Conservation (phyloP, 2,113 vertebrate genomes). For the Hyaena hyaena region DNA sequence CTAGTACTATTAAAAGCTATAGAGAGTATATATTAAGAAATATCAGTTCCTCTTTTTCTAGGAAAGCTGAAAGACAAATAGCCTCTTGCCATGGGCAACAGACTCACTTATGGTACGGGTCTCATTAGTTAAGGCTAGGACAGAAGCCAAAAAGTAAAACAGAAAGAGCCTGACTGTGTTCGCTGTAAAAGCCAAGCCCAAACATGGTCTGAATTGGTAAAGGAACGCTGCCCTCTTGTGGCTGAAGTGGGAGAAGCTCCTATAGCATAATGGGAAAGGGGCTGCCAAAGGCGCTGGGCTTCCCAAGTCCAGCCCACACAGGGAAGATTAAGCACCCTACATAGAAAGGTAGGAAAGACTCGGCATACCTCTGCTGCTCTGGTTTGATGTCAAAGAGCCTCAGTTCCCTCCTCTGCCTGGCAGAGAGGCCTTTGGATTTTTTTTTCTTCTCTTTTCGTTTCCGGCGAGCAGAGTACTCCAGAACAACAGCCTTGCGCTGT, state of each 20-base stretch:
- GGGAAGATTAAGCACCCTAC: rapidly evolving
- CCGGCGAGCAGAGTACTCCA: conserved; percentile 84
- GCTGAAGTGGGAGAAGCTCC: not conserved
- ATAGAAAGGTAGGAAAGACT: not conserved
- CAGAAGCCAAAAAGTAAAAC: not conserved
- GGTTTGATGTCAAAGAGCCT: conserved; percentile 91
- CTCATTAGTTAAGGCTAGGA: not conserved
- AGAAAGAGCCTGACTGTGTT: not conserved
- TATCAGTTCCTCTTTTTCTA: conserved; percentile 45
- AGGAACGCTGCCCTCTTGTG: conserved; percentile 67
- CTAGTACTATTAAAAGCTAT: conserved; percentile 46
- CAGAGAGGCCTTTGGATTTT: conserved; percentile 88
- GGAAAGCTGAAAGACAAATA: conserved; percentile 29
- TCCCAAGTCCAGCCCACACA: too few relatives aligned
- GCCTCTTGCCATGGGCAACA: conserved; percentile 27
- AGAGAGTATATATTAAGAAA: not conserved
- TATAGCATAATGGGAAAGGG: too few relatives aligned
- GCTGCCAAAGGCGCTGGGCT: rapidly evolving
- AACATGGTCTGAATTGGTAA: not conserved
- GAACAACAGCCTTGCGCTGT: conserved; percentile 89
- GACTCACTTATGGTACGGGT: not conserved
- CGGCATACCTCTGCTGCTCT: conserved; percentile 89
- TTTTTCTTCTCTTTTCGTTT: conserved; percentile 80
- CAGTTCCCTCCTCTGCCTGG: conserved; percentile 88
- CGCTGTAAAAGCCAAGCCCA: not conserved